phyloP scores from a whole-genome alignment of 2,888 invertebrate species.

The Leptopilina drosophilae region DNA sequence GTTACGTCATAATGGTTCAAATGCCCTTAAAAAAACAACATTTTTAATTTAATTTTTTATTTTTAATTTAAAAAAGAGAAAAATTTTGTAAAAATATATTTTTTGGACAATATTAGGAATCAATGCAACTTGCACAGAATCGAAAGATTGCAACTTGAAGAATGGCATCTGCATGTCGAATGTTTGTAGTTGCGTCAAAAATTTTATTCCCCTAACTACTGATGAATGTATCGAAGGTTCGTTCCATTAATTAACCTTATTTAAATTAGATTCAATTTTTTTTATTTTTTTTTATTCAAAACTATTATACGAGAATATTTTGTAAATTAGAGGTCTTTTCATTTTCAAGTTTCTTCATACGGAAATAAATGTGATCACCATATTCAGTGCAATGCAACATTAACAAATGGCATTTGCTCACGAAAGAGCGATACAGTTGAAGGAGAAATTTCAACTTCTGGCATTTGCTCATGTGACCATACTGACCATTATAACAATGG shows the following conservation, averaged over 20 bases:
- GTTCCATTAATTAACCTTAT: not conserved
- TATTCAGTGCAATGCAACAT: constrained; percentile 57
- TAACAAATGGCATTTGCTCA: constrained; percentile 51
- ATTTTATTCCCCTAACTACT: constrained; percentile 46
- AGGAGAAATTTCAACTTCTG: constrained; percentile 3
- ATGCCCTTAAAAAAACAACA: too few relatives aligned
- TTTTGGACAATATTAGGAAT: constrained; percentile 56
- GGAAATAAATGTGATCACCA: constrained; percentile 57
- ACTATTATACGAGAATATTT: not conserved
- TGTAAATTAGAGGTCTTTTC: not conserved
- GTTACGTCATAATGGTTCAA: too few relatives aligned
- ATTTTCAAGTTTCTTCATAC: constrained; percentile 54
- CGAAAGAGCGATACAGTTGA: not conserved
- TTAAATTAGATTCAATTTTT: too few relatives aligned
- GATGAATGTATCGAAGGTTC: constrained; percentile 60
- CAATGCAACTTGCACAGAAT: constrained; percentile 52
- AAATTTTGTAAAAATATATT: constrained; percentile 41
- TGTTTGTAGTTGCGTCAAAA: constrained; percentile 55
- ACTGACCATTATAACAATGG: constrained; percentile 48
- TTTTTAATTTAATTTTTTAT: too few relatives aligned
- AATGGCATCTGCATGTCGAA: constrained; percentile 55
- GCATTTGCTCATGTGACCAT: not conserved
- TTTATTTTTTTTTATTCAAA: too few relatives aligned
- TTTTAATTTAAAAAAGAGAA: too few relatives aligned
- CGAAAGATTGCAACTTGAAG: constrained; percentile 50